These are phyloP conservation scores for Leptogaster cylindrica DNA, from an alignment of 2,888 invertebrate genomes.

Conservation along the genomic window DNA sequence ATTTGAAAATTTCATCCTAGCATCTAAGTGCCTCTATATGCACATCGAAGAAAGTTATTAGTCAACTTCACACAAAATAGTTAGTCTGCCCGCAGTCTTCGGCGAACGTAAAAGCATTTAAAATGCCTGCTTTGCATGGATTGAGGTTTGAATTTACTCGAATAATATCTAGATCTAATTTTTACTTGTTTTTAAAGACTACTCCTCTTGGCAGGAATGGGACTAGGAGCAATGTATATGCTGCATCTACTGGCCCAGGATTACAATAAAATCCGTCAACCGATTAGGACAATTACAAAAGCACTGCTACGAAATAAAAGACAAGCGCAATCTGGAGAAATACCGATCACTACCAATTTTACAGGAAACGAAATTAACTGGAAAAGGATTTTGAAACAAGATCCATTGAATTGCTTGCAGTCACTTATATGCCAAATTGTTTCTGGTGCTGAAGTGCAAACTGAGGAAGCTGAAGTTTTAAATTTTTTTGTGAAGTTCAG, in stretches of 20 bases:
- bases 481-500: constrained; percentile 55
- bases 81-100: too few relatives aligned
- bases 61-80: too few relatives aligned
- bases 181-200: constrained; percentile 49
- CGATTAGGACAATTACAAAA: constrained; percentile 28
- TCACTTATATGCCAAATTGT: constrained; percentile 59
- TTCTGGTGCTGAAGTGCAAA: constrained; percentile 56
- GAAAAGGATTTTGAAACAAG: constrained; percentile 56
- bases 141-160: too few relatives aligned
- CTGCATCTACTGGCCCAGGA: constrained; percentile 63
- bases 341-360: neutral
- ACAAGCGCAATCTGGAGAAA: neutral
- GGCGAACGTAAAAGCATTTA: too few relatives aligned
- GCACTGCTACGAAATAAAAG: constrained; percentile 11
- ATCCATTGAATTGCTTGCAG: constrained; percentile 59
- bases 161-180: too few relatives aligned
- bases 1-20: too few relatives aligned
- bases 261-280: constrained; percentile 59
- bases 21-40: too few relatives aligned
- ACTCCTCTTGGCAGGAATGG: constrained; percentile 59
- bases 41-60: too few relatives aligned
- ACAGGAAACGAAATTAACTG: constrained; percentile 53
- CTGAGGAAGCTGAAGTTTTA: constrained; percentile 55
- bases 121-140: too few relatives aligned
- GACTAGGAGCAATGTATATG: constrained; percentile 63